Base-by-base conservation (phyloP, 2,797 vertebrate species). In the Antennarius maculatus region DNA sequence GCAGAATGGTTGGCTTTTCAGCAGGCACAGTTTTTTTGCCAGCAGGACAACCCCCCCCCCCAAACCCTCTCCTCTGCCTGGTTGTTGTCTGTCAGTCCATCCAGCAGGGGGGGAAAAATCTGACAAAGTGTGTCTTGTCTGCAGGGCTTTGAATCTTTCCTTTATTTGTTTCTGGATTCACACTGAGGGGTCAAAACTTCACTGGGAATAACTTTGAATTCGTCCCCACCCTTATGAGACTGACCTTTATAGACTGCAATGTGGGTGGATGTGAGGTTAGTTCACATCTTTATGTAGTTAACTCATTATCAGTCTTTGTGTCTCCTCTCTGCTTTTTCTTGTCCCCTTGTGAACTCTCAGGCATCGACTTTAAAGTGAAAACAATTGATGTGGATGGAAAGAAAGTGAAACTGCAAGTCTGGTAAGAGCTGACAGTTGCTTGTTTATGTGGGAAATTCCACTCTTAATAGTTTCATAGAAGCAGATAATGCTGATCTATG, bases 361-460 rank as follows among this genome's bases (percentile, higher is more conserved):
- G 97, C 60, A 98, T 97, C 2, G 97, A 98, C 83, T 98, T 98
- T 86, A 98, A 98, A 91, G 96, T 98, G 61, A 96, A 97, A 79
- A 98, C 97, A 0, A 93, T 98, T 69, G 96, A 97, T 0, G 92
- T 98, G 10, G 96, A 97, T 5, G 97, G 96, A 14, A 98, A 96
- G 87, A 96, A 95, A 89, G 95, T 98, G 79, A 98, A 98, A 74
- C 94, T 98, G 28, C 97, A 97, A 88, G 95, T 98, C 57, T 98
- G 97, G 97, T 97, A 85, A 94, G 94, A 80, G 16, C 17, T 54
- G 31, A 29, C 45, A 23, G 39, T 13, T 37, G 13, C 18, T 59
- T 7, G 13, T 28, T 54, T 53, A 7, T 54, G 16, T 65, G 37
- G 17, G 14, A 52, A 54, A 69, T 16, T 7, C 23, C 59, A 4